Percentiles rank a stretch among this genome's conserved stretches.
Evolutionary conservation across 1,140 invertebrate genomes (phyloP).

Genomic region (Psilanteris sp.): DNA sequence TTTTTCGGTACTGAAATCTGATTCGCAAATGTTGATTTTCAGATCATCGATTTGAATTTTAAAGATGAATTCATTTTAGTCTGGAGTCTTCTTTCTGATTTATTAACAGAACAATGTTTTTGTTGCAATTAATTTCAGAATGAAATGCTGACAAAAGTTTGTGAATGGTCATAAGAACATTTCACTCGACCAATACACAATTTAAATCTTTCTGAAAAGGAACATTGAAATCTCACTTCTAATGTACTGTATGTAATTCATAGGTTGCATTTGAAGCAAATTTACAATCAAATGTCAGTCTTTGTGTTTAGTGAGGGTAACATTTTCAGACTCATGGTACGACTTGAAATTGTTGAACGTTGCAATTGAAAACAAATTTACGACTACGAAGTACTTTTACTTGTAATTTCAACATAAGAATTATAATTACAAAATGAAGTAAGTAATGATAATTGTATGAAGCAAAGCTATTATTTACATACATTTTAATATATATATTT

Average conservation of each 20-base stretch:
- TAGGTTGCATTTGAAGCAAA: slow-evolving; percentile 20
- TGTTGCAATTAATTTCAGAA: too few species aligned
- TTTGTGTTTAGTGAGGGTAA: slow-evolving; percentile 51
- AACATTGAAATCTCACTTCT: not conserved
- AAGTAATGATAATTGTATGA: too few species aligned
- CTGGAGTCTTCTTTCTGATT: too few species aligned
- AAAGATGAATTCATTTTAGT: too few species aligned
- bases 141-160: too few species aligned
- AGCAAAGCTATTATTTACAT: slow-evolving; percentile 64
- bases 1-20: slow-evolving; percentile 11
- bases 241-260: not conserved
- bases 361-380: slow-evolving; percentile 2
- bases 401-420: too few species aligned
- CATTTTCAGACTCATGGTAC: slow-evolving; percentile 51
- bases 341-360: slow-evolving; percentile 16
- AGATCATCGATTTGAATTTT: slow-evolving; percentile 11
- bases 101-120: too few species aligned
- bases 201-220: too few species aligned
- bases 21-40: slow-evolving; percentile 22
- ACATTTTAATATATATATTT: slow-evolving; percentile 61
- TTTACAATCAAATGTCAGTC: slow-evolving; percentile 57
- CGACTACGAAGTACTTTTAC: too few species aligned
- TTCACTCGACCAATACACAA: too few species aligned
- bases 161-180: too few species aligned
- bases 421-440: too few species aligned